Base-by-base conservation (phyloP, 2,888 invertebrate genomes). In the Stenchaetothrips biformis region DNA sequence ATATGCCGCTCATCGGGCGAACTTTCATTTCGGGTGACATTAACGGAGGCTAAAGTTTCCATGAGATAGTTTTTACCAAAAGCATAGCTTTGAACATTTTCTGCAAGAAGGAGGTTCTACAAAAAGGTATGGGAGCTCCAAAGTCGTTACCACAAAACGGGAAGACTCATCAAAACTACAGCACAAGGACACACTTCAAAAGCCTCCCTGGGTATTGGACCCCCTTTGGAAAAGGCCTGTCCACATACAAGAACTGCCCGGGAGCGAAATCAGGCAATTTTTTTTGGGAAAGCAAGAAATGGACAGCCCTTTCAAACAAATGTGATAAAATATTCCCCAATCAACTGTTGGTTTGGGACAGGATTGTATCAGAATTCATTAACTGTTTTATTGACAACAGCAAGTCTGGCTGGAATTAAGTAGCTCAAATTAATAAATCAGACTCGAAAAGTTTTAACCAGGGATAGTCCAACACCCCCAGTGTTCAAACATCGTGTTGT, bases 51-150 rank as follows among this genome's bases (percentile, higher is more conserved):
- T 25, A 74, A 74, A 25, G 25, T 74, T 74, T 21, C 67, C 67
- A 74, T 74, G 67, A 74, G 25, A 74, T 7, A 11, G 11, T 7
- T 25, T 21, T 74, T 25, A 21, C 67, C 21, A 74, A 74, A 74
- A 74, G 67, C 67, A 25, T 74, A 74, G 25, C 67, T 74, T 74
- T 74, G 67, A 25, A 74, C 67, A 74, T 74, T 74, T 74, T 37
- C 25, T 74, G 67, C 67, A 74, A 74, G 67, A 74, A 74, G 67
- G 67, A 74, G 67, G 67, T 74, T 74, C 67, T 74, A 74, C 67
- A 74, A 25, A 74, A 21, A 74, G 67, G 67, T 21, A 74, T 74
- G 67, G 67, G 67, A 74, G 67, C 67, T 74, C 67, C 67, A 74
- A 74, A 74, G 21, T 37, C 11, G 67, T 74, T 74, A 74, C 25